These are phyloP conservation scores for Chaetura pelagica DNA, from an alignment of 2,113 vertebrate genomes.

Conservation along the genomic window DNA sequence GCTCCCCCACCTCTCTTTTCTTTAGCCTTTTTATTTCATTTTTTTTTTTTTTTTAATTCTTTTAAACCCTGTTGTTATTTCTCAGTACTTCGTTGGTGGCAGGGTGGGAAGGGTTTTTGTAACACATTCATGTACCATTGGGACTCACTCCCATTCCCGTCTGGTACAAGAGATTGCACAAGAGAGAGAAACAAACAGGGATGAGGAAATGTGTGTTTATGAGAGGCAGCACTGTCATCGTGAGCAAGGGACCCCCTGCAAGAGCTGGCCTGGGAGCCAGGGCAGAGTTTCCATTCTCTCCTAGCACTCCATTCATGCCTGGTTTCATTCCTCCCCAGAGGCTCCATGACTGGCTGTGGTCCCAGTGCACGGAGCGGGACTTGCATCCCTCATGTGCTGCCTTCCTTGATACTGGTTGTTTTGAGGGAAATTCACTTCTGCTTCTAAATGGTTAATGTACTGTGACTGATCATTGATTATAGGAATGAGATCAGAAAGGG, in stretches of 20 bases:
- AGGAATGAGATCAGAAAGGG: slow-evolving; percentile 85
- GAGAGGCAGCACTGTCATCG: slow-evolving; percentile 58
- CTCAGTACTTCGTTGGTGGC: slow-evolving; percentile 66
- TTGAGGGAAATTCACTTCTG: slow-evolving; percentile 85
- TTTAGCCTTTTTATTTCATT: background rate
- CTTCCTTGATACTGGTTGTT: background rate
- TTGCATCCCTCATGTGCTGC: background rate
- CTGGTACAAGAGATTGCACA: slow-evolving; percentile 71
- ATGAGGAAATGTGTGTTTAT: slow-evolving; percentile 63
- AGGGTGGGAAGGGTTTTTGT: slow-evolving; percentile 61
- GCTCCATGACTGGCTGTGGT: background rate
- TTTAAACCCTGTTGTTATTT: slow-evolving; percentile 36
- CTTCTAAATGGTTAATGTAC: slow-evolving; percentile 93
- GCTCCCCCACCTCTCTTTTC: slow-evolving; percentile 6
- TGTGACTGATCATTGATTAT: slow-evolving; percentile 89
- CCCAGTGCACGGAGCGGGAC: background rate
- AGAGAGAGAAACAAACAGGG: slow-evolving; percentile 60
- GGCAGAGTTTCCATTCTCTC: slow-evolving; percentile 61
- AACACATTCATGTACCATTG: slow-evolving; percentile 53
- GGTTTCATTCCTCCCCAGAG: slow-evolving; percentile 1
- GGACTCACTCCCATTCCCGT: slow-evolving; percentile 53
- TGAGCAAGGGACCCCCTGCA: slow-evolving; percentile 59
- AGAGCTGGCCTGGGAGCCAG: slow-evolving; percentile 25
- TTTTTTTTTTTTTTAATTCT: background rate
- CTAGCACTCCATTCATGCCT: slow-evolving; percentile 64